A percentile compares a stretch with the other conserved stretches of the same genome.
These are phyloP conservation scores for Stenurella melanura DNA, from an alignment of 2,888 invertebrate genomes.

Conservation along the genomic window DNA sequence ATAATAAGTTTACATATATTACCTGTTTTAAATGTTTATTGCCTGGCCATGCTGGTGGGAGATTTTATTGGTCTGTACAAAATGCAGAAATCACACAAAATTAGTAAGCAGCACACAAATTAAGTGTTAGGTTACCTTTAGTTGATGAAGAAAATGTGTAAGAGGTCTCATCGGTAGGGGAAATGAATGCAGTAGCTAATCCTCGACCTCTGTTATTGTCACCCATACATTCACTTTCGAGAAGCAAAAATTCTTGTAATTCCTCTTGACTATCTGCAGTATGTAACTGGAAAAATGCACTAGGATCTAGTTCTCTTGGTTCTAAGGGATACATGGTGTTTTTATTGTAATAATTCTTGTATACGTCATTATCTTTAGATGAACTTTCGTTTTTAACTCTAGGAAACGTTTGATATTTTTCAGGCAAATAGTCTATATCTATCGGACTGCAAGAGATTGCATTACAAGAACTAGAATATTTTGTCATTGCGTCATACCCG, in stretches of 20 bases:
- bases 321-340: constrained; percentile 75
- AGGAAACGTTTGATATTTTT: constrained; percentile 76
- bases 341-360: constrained; percentile 60
- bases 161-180: constrained; percentile 43
- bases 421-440: constrained; percentile 59
- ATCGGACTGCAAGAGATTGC: constrained; percentile 66
- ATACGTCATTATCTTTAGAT: constrained; percentile 55
- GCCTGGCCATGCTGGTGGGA: constrained; percentile 63
- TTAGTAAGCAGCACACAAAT: constrained; percentile 59
- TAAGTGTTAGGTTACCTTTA: constrained; percentile 54
- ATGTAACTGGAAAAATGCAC: constrained; percentile 76
- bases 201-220: constrained; percentile 72
- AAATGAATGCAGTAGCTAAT: constrained; percentile 73
- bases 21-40: constrained; percentile 60
- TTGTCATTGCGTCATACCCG: constrained; percentile 53
- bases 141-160: constrained; percentile 36
- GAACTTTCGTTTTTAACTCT: constrained; percentile 72
- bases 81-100: constrained; percentile 58
- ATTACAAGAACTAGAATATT: constrained; percentile 70
- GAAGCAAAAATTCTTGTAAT: constrained; percentile 77
- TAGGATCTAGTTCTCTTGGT: constrained; percentile 77
- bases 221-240: constrained; percentile 78
- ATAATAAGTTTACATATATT: constrained; percentile 44
- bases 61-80: constrained; percentile 62
- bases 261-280: constrained; percentile 79